A percentile compares a stretch with the other conserved stretches of the same genome.
Conservation (phyloP, 2,797 vertebrate genomes). For the Antrozous pallidus region DNA sequence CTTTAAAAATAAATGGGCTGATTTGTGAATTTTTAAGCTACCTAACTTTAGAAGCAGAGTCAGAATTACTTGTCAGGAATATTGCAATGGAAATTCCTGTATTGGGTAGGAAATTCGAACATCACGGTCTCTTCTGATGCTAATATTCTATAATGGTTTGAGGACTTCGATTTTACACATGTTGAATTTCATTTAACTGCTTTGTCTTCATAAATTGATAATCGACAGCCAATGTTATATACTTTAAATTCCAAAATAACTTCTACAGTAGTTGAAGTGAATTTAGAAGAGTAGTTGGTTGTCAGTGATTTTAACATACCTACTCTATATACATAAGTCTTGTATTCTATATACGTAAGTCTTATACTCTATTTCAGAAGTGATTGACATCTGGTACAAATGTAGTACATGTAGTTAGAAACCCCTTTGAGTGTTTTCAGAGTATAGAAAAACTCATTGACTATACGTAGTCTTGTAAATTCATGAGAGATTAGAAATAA, state of each 20-base stretch:
- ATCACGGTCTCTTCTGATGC: neutral
- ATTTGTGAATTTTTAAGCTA: slow-evolving; percentile 9
- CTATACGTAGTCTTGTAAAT: neutral
- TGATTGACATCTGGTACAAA: slow-evolving; percentile 28
- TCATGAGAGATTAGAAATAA: neutral
- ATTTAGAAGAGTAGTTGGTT: slow-evolving; percentile 28
- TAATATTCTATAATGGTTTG: neutral
- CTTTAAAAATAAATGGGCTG: slow-evolving; percentile 8
- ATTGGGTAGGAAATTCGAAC: neutral
- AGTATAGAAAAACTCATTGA: slow-evolving; percentile 15
- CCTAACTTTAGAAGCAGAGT: neutral
- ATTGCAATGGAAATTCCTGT: neutral
- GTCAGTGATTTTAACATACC: neutral
- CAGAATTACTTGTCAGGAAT: neutral
- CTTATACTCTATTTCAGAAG: slow-evolving; percentile 18
- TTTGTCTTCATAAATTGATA: slow-evolving; percentile 40
- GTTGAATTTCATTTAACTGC: slow-evolving; percentile 40
- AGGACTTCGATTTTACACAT: slow-evolving; percentile 12
- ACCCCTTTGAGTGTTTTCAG: slow-evolving; percentile 38
- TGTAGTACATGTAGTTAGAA: neutral
- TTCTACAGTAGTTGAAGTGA: slow-evolving; percentile 30
- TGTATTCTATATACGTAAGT: neutral
- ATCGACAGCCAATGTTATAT: neutral
- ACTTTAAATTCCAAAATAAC: slow-evolving; percentile 1
- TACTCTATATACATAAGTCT: slow-evolving; percentile 21